These are phyloP conservation scores for Ciona savignyi DNA, from an alignment of 23 tunicate genomes.

Conservation along the genomic window DNA sequence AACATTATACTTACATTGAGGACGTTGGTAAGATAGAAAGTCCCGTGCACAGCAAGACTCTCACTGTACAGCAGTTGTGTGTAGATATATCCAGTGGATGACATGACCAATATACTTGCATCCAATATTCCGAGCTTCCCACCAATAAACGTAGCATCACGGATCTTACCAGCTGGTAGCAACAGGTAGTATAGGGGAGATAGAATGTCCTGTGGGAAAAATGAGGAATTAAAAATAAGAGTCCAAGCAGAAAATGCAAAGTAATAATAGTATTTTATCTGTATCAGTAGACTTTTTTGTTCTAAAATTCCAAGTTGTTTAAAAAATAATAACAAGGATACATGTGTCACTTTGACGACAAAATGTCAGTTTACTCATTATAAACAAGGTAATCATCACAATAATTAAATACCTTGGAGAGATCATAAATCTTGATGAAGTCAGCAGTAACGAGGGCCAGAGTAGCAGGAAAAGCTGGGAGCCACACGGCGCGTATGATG, in stretches of 20 bases:
- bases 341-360: too few relatives aligned
- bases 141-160: slow-evolving; percentile 73
- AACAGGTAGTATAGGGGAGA: slow-evolving; percentile 66
- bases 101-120: slow-evolving; percentile 70
- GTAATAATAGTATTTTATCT: too few relatives aligned
- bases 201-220: slow-evolving; percentile 63
- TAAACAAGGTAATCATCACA: too few relatives aligned
- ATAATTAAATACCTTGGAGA: slow-evolving; percentile 79
- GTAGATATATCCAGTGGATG: slow-evolving; percentile 84
- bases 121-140: slow-evolving; percentile 17
- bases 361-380: too few relatives aligned
- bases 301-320: too few relatives aligned
- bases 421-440: slow-evolving; percentile 78
- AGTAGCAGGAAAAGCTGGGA: slow-evolving; percentile 61
- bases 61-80: slow-evolving; percentile 42
- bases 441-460: slow-evolving; percentile 77
- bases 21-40: slow-evolving; percentile 79
- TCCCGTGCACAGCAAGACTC: slow-evolving; percentile 75
- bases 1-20: slow-evolving; percentile 32
- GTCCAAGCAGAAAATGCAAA: too few relatives aligned
- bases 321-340: too few relatives aligned
- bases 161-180: slow-evolving; percentile 85
- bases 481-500: slow-evolving; percentile 87
- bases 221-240: too few relatives aligned
- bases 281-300: too few relatives aligned